These are phyloP conservation scores for Aphrophora alni DNA, from an alignment of 2,888 invertebrate species.

Conservation along the genomic window DNA sequence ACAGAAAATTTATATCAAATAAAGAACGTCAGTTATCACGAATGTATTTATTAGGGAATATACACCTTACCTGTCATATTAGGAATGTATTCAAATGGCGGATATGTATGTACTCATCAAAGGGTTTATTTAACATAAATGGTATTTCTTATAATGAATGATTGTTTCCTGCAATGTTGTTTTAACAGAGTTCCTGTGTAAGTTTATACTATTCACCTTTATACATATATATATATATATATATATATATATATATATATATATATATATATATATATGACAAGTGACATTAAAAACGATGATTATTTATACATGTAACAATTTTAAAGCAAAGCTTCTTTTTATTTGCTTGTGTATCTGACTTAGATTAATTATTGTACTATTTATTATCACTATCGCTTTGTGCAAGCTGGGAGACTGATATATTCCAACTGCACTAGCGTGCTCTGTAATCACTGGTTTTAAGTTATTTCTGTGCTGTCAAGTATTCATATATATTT, in stretches of 20 bases:
- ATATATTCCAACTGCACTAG: not conserved
- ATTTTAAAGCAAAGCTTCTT: not conserved
- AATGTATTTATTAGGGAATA: no score
- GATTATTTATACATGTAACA: not conserved
- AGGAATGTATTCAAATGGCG: no score
- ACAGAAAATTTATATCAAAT: no score
- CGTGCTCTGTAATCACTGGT: not conserved
- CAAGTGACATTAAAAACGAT: not conserved
- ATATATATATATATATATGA: not conserved
- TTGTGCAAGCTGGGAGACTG: not conserved
- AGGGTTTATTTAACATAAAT: no score
- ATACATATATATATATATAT: not conserved
- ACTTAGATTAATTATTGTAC: not conserved
- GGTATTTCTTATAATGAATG: not conserved
- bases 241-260: not conserved
- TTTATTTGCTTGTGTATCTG: not conserved
- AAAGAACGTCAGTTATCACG: no score
- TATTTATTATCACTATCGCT: not conserved
- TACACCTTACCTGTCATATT: no score
- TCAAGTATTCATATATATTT: not conserved
- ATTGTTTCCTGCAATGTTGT: not conserved
- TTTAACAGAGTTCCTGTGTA: not conserved
- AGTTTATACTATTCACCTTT: not conserved
- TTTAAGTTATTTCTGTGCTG: conserved; percentile 4
- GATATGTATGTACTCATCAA: no score